A percentile compares a stretch with the other conserved stretches of the same genome.
These are phyloP conservation scores for Triplophysa bombifrons DNA, from an alignment of 2,797 vertebrate species.

Conservation along the genomic window DNA sequence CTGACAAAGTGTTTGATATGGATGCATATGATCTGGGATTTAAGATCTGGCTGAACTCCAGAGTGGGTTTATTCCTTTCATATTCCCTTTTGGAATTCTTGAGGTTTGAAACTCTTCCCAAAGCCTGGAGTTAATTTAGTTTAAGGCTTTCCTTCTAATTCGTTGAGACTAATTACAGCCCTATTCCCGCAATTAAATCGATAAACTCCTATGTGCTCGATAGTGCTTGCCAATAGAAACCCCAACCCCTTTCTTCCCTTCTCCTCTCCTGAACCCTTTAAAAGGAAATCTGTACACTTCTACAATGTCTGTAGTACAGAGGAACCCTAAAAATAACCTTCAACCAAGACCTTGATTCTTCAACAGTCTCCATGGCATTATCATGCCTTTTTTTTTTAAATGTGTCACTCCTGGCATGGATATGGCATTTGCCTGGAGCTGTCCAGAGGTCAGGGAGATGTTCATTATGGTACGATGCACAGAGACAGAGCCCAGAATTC, in stretches of 20 bases:
- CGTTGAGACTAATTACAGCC: constrained; percentile 74
- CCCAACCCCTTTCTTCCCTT: constrained; percentile 38
- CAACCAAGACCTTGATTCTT: constrained; percentile 63
- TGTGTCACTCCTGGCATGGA: constrained; percentile 68
- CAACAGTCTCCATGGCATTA: constrained; percentile 54
- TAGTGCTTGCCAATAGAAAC: constrained; percentile 57
- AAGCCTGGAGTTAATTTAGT: constrained; percentile 77
- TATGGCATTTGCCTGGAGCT: constrained; percentile 65
- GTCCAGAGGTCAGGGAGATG: constrained; percentile 73
- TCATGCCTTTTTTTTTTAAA: constrained; percentile 45
- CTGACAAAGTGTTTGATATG: constrained; percentile 29
- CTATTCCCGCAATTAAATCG: constrained; percentile 75
- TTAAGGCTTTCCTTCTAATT: constrained; percentile 73
- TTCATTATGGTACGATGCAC: constrained; percentile 51
- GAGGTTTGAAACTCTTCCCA: constrained; percentile 68
- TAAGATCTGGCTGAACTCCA: constrained; percentile 60
- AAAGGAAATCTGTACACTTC: neutral
- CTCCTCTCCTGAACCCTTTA: constrained; percentile 35
- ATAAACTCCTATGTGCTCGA: constrained; percentile 72
- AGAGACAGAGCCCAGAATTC: constrained; percentile 6
- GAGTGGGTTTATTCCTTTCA: constrained; percentile 56
- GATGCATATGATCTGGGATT: constrained; percentile 25
- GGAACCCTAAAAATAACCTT: constrained; percentile 68
- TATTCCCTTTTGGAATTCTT: constrained; percentile 72
- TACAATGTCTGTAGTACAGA: constrained; percentile 51